Evolutionary conservation across 2,113 vertebrate species (phyloP), one percentile per base, ranked within the genome.

Genomic region (Heterocephalus glaber): DNA sequence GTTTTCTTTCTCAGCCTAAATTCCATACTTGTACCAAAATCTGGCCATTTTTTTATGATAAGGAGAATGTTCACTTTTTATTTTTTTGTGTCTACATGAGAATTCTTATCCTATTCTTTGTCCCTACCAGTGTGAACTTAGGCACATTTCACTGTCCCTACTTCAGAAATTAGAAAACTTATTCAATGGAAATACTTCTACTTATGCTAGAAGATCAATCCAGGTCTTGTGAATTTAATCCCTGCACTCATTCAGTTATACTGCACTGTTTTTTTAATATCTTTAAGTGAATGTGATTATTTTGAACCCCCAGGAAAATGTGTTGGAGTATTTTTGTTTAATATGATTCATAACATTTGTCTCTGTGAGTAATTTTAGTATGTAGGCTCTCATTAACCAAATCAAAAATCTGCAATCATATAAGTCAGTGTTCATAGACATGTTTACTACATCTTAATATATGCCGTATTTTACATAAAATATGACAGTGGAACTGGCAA

Each of bases 151-250:
- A 80, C 24, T 93, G 83, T 86, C 22, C 12, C 33, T 86, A 58
- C 14, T 72, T 96, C 56, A 79, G 60, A 96, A 92, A 89, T 66
- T 60, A 58, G n/a, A 22, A 86, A 96, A 92, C 9, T 83, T 38
- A 86, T 63, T 92, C 54, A 92, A 5, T 83, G 68, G 82, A 70
- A 8, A 9, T 86, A 86, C 89, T 92, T 96, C n/a, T 89, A 79
- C 83, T 84, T 90, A 90, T 74, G 10, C 47, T 90, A 17, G 33
- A 47, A 74, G 81, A 70, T 49, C 87, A 87, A 87, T 60, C 7
- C 33, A 61, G 41, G 12, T 61, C 24, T 92, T 93, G 5, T 54
- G 54, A 76, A 56, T 92, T 81, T 38, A 6, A 81, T 89, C 66
- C 13, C 65, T 81, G 10, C 72, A 35, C 2, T 90, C 28, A n/a